Evolutionary conservation across 2,797 vertebrate species (phyloP).

Genomic region (Tragelaphus oryx): DNA sequence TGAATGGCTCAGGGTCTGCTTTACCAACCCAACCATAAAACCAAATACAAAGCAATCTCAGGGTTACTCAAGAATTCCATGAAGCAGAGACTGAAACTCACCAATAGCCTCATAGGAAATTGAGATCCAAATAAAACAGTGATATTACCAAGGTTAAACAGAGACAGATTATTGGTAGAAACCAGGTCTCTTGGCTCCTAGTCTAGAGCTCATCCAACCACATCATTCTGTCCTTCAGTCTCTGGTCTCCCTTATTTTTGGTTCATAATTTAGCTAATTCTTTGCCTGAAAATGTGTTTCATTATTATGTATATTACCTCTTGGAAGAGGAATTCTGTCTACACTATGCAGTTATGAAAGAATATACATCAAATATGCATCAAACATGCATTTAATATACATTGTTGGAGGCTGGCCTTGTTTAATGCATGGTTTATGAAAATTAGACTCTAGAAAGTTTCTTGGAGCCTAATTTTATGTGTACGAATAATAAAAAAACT

Average conservation of each 20-base stretch:
- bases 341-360: background rate
- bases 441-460: background rate
- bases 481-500: conserved; percentile 27
- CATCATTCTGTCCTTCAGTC: background rate
- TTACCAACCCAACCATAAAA: background rate
- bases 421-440: background rate
- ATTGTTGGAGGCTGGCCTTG: background rate
- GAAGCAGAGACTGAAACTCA: background rate
- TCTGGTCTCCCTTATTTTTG: background rate
- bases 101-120: background rate
- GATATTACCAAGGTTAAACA: background rate
- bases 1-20: background rate
- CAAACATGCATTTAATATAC: background rate
- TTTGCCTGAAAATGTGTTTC: background rate
- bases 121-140: background rate
- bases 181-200: background rate
- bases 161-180: background rate
- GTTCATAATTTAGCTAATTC: background rate
- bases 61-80: background rate
- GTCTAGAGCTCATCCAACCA: background rate
- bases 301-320: background rate
- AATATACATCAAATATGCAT: background rate
- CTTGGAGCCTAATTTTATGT: background rate
- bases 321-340: background rate
- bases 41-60: background rate